Evolutionary conservation across 2,113 vertebrate species (phyloP).

Genomic region (Xenopus tropicalis): UCB_Xtro_10.0 CM004451.2:71297001-71297500

Average conservation of each 20-base stretch:
- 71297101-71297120: slow-evolving; percentile 38
- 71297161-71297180: slow-evolving; percentile 44
- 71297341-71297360: slow-evolving; percentile 29
- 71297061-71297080: slow-evolving; percentile 15
- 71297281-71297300: slow-evolving; percentile 30
- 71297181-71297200: slow-evolving; percentile 38
- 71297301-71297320: slow-evolving; percentile 30
- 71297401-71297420: no score
- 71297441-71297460: no score
- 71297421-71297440: no score
- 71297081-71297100: slow-evolving; percentile 24
- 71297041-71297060: background rate
- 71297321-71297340: slow-evolving; percentile 35
- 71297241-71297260: slow-evolving; percentile 45
- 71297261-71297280: slow-evolving; percentile 45
- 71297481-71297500: no score
- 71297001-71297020: background rate
- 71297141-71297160: slow-evolving; percentile 34
- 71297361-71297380: slow-evolving; percentile 1
- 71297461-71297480: no score
- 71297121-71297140: slow-evolving; percentile 40
- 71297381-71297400: background rate
- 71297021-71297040: slow-evolving; percentile 2
- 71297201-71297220: slow-evolving; percentile 36
- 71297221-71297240: slow-evolving; percentile 43